Evolutionary conservation across 2,113 vertebrate species (phyloP).

Genomic region (Dasyurus viverrinus): DNA sequence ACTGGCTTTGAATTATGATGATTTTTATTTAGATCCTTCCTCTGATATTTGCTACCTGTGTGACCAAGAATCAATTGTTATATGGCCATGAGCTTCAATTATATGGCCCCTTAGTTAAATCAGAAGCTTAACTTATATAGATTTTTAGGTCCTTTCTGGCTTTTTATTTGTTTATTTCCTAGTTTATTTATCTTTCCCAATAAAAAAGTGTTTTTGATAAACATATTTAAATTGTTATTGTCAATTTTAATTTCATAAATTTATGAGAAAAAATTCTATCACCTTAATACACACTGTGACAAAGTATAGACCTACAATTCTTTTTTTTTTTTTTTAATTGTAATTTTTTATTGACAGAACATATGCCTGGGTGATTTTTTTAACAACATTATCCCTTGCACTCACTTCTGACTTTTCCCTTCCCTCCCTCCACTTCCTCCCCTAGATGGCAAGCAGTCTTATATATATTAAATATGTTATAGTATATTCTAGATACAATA

Average conservation of each 20-base stretch:
- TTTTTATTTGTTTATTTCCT: neutral
- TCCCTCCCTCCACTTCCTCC: no score
- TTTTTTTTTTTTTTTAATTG: neutral
- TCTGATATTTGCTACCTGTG: neutral
- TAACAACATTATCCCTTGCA: no score
- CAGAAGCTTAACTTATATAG: neutral
- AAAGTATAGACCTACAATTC: neutral
- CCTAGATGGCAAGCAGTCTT: no score
- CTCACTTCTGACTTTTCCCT: no score
- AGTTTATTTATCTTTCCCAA: neutral
- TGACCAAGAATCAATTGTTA: neutral
- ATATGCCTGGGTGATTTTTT: no score
- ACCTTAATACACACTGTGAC: neutral
- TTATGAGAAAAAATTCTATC: neutral
- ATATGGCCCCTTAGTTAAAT: neutral
- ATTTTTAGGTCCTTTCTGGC: neutral
- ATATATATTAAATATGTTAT: no score
- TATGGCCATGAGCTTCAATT: neutral
- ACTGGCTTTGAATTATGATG: neutral
- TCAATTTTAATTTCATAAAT: neutral
- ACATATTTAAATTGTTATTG: neutral
- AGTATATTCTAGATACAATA: no score
- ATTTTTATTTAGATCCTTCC: neutral
- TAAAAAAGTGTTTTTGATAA: neutral
- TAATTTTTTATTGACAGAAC: no score